A percentile compares a stretch with the other conserved stretches of the same genome.
Evolutionary conservation across 2,797 vertebrate species (phyloP).

Genomic region (Neopelma chrysocephalum): DNA sequence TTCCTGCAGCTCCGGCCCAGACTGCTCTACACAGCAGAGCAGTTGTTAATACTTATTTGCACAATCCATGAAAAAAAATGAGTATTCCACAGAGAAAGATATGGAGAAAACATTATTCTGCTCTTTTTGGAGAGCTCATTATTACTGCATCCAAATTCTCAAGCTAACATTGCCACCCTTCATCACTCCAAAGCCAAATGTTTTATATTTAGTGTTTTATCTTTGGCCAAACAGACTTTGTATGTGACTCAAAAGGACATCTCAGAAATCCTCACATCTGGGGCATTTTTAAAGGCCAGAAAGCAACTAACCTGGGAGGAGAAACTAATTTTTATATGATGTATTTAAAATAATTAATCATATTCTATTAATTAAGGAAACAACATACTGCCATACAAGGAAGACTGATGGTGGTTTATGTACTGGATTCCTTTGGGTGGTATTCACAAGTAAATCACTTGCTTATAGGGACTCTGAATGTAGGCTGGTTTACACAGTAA

Average conservation of each 20-base stretch:
- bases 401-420: background rate
- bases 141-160: background rate
- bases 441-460: background rate
- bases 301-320: background rate
- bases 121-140: background rate
- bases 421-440: background rate
- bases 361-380: background rate
- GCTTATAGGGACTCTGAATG: background rate
- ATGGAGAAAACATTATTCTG: background rate
- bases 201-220: background rate
- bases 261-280: background rate
- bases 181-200: background rate
- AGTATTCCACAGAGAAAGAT: background rate
- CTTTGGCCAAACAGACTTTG: background rate
- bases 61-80: background rate
- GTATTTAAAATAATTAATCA: background rate
- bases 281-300: background rate
- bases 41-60: background rate
- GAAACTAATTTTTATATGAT: background rate
- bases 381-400: background rate
- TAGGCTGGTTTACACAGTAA: background rate
- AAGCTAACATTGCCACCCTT: background rate
- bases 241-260: background rate
- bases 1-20: background rate
- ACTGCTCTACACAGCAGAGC: background rate